Evolutionary conservation across 2,113 vertebrate species (phyloP).

Genomic region (Rhegmatorhina hoffmannsi): DNA sequence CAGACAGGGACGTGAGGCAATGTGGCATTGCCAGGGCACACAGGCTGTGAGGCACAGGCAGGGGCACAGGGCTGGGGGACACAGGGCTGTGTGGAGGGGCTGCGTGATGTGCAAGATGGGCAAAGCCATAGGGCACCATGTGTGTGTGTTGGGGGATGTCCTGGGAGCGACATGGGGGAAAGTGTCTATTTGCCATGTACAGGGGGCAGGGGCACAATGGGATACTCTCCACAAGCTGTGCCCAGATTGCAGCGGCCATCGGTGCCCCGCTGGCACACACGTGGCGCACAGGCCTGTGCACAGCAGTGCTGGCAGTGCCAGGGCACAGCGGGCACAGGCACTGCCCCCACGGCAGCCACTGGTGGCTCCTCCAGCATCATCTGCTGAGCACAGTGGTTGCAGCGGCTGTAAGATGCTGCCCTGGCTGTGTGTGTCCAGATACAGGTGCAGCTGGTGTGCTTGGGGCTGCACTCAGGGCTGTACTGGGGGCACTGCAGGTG

Average conservation of each 20-base stretch:
- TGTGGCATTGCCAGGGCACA: background rate
- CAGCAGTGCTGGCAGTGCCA: background rate
- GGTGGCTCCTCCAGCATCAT: fast-evolving
- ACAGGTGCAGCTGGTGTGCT: fast-evolving
- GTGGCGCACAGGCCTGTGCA: fast-evolving
- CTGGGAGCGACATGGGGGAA: no score
- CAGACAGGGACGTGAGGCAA: background rate
- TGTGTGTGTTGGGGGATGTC: background rate
- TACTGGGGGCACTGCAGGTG: background rate
- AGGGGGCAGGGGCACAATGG: background rate
- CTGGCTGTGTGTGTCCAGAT: background rate
- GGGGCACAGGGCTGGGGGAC: background rate
- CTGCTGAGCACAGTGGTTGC: fast-evolving
- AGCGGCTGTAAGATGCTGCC: fast-evolving
- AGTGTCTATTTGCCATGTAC: background rate
- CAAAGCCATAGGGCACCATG: background rate
- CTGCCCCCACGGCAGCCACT: background rate
- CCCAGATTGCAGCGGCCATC: fast-evolving
- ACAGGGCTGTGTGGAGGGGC: background rate
- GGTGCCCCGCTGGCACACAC: background rate
- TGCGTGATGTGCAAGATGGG: background rate
- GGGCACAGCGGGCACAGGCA: fast-evolving
- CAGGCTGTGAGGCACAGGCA: no score
- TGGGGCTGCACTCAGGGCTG: fast-evolving
- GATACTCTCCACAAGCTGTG: background rate